These are phyloP conservation scores for Clanis bilineata DNA, from an alignment of 2,888 invertebrate species.

Conservation along the genomic window DNA sequence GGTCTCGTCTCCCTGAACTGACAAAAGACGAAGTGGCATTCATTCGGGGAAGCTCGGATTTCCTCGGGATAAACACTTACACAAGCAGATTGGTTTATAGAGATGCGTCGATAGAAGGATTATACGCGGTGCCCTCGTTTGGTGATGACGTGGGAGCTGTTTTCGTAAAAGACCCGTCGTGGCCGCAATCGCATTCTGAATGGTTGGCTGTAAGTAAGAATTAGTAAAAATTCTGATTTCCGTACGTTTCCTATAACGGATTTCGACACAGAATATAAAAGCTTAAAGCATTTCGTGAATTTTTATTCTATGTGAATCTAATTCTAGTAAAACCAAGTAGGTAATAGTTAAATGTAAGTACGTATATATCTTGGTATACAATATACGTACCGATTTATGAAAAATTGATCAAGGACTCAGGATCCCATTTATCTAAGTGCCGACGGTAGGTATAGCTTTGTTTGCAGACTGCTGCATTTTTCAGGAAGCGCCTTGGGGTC, in stretches of 20 bases:
- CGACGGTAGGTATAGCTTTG: too few species aligned
- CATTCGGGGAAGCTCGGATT: slow-evolving; percentile 85
- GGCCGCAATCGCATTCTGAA: slow-evolving; percentile 52
- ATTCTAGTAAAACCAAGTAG: too few species aligned
- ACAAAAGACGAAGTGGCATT: slow-evolving; percentile 79
- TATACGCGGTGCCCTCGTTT: slow-evolving; percentile 61
- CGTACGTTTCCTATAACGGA: too few species aligned
- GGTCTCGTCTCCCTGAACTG: slow-evolving; percentile 82
- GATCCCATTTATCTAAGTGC: too few species aligned
- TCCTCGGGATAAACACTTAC: slow-evolving; percentile 86
- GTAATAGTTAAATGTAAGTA: too few species aligned
- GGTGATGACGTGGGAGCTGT: slow-evolving; percentile 59
- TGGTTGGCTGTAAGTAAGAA: slow-evolving; percentile 54
- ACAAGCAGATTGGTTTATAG: slow-evolving; percentile 71
- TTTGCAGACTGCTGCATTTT: slow-evolving; percentile 14
- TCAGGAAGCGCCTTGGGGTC: slow-evolving; percentile 83
- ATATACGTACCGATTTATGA: too few species aligned
- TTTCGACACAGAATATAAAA: too few species aligned
- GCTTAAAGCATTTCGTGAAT: too few species aligned
- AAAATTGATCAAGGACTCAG: too few species aligned
- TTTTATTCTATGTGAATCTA: too few species aligned
- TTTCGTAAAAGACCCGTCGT: slow-evolving; percentile 48
- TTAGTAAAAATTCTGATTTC: neutral
- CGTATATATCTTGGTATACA: too few species aligned
- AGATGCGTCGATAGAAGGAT: slow-evolving; percentile 58